These are phyloP conservation scores for Lutraria rhynchaena DNA, from an alignment of 1,140 invertebrate genomes.

Conservation along the genomic window DNA sequence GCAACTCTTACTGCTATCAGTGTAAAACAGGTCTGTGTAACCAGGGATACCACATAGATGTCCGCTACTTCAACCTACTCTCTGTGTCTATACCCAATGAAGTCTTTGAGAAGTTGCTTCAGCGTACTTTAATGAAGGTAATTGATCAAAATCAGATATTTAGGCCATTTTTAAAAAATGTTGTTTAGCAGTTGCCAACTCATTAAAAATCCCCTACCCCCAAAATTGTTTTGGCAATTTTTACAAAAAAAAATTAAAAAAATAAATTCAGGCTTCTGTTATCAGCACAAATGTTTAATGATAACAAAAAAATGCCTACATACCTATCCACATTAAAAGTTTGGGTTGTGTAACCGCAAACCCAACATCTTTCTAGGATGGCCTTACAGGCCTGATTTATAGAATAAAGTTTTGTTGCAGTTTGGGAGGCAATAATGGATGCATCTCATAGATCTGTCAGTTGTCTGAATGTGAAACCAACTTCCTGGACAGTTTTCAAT, in stretches of 20 bases:
- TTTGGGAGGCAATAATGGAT: no score
- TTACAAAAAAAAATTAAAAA: not conserved
- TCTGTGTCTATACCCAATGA: slow-evolving; percentile 50
- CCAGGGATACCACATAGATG: slow-evolving; percentile 59
- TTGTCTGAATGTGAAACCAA: no score
- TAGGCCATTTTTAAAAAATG: not conserved
- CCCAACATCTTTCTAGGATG: no score
- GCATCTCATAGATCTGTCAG: no score
- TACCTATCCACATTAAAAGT: no score
- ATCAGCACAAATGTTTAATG: not conserved
- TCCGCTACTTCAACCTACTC: slow-evolving; percentile 58
- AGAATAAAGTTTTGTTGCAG: no score
- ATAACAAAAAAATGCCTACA: no score
- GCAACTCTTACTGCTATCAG: slow-evolving; percentile 46
- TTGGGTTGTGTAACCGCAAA: no score
- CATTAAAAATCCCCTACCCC: not conserved
- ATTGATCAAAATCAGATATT: not conserved
- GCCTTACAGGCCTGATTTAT: no score
- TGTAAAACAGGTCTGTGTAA: slow-evolving; percentile 44
- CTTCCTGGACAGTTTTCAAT: no score
- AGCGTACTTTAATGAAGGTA: slow-evolving; percentile 57
- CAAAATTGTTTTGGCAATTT: not conserved
- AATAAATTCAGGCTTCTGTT: not conserved
- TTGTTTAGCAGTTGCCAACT: not conserved
- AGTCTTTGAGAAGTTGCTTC: slow-evolving; percentile 58